Conservation (phyloP, 2,113 vertebrate species). For the Ptychochromis oligacanthus region DNA sequence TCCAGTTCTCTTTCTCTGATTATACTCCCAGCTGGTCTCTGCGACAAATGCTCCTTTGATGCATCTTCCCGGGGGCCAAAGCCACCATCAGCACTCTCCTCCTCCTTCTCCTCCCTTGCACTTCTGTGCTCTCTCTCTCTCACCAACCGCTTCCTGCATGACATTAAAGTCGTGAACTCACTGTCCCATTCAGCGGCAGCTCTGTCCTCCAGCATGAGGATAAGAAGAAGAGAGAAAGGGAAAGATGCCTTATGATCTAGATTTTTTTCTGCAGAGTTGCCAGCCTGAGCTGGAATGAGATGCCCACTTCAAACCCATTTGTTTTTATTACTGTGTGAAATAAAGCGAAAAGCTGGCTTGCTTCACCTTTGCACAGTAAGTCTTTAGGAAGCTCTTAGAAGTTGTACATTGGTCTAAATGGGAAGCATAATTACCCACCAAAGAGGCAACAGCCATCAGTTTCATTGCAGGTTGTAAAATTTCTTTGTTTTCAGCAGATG, state of each 20-base stretch:
- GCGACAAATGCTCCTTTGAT: conserved; percentile 79
- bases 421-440: background rate
- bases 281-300: conserved; percentile 22
- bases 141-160: conserved; percentile 53
- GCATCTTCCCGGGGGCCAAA: conserved; percentile 68
- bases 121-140: conserved; percentile 25
- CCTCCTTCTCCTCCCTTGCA: conserved; percentile 15
- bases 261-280: conserved; percentile 28
- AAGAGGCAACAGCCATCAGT: background rate
- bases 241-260: background rate
- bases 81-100: conserved; percentile 49
- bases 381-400: background rate
- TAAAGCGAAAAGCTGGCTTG: background rate
- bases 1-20: conserved; percentile 56
- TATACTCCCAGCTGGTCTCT: conserved; percentile 73
- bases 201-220: conserved; percentile 46
- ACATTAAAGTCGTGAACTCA: conserved; percentile 62
- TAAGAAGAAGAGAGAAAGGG: background rate
- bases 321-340: background rate
- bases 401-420: background rate
- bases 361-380: background rate
- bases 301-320: conserved; percentile 14
- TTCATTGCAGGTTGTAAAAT: conserved; percentile 1
- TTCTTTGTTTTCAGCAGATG: background rate
- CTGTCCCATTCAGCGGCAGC: conserved; percentile 47